Base-by-base conservation (phyloP, 2,888 invertebrate genomes). In the Epinotia nisella region DNA sequence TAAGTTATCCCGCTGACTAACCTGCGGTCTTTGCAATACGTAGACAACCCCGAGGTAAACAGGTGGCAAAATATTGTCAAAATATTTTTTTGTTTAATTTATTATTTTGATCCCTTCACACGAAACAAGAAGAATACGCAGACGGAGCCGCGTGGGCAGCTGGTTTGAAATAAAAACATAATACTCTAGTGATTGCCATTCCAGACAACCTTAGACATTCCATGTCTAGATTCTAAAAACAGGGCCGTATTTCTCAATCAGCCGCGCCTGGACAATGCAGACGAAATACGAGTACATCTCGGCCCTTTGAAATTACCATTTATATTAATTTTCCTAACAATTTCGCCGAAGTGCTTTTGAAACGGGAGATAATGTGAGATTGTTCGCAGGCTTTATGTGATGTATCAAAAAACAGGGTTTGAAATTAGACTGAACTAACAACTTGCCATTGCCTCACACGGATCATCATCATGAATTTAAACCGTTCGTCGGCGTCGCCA, bases 221-320 rank as follows among this genome's bases (percentile, higher is more conserved):
- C 21, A 56, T 15, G 17, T 39, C 55, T 66, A 66, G 19, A 41
- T 55, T 39, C 41, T 45, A 41, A 41, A n/a, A 56, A 55, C 17
- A 41, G 2, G 21, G 66, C 66, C 55, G 55, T 66, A 56, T 66
- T 56, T 66, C 66, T 66, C 56, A 66, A 66, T 66, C 66, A 66
- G 24, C 21, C 35, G 19, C 9, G 39, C 35, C 41, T 55, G 65
- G 66, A 66, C 66, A 66, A 56, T 66, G 66, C 66, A 21, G 41
- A 66, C n/a, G 15, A 29, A 49, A n/a, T 49, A n/a, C n/a, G 49
- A 66, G 41, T 66, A 41, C 56, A 66, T 65, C 66, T 21, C 41
- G 19, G 53, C 13, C 66, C 41, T 56, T 19, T 7, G 35, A 56
- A 41, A 66, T 66, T 66, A 66, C 24, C 66, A 66, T 66, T 66